Evolutionary conservation across 1,140 invertebrate genomes (phyloP).

Genomic region (Cepaea nemoralis): DNA sequence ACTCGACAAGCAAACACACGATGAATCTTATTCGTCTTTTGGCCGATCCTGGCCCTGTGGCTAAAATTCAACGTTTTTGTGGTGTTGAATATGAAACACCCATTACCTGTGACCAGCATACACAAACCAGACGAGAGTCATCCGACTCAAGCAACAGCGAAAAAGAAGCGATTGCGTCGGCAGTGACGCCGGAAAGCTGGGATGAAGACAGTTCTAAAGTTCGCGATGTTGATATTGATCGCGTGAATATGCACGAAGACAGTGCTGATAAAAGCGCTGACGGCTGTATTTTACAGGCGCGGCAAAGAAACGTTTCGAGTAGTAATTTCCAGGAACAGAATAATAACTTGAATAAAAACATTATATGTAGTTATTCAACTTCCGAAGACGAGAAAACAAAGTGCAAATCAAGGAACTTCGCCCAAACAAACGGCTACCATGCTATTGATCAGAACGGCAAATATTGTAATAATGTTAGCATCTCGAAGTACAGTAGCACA

Average conservation of each 20-base stretch:
- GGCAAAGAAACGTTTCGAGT: not conserved
- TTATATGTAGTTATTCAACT: not conserved
- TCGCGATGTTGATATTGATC: not conserved
- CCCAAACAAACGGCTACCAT: not conserved
- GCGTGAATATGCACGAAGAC: not conserved
- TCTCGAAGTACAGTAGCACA: not conserved
- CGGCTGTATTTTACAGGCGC: not conserved
- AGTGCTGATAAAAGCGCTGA: not conserved
- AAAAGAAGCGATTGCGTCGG: not conserved
- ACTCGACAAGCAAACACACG: too few species aligned
- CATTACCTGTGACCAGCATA: constrained; percentile 26
- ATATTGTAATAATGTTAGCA: not conserved
- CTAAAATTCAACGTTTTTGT: constrained; percentile 30
- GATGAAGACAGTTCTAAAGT: not conserved
- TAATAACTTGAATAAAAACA: not conserved
- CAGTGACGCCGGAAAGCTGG: not conserved
- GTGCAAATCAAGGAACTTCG: not conserved
- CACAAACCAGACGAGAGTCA: constrained; percentile 20
- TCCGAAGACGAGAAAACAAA: not conserved
- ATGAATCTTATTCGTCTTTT: constrained; percentile 13
- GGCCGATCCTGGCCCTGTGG: constrained; percentile 26
- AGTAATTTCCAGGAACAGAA: not conserved
- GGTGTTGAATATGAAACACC: constrained; percentile 25
- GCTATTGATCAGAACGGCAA: not conserved
- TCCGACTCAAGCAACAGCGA: not conserved